Base-by-base conservation (phyloP, 2,113 vertebrate genomes). In the Sphyrna mokarran region DNA sequence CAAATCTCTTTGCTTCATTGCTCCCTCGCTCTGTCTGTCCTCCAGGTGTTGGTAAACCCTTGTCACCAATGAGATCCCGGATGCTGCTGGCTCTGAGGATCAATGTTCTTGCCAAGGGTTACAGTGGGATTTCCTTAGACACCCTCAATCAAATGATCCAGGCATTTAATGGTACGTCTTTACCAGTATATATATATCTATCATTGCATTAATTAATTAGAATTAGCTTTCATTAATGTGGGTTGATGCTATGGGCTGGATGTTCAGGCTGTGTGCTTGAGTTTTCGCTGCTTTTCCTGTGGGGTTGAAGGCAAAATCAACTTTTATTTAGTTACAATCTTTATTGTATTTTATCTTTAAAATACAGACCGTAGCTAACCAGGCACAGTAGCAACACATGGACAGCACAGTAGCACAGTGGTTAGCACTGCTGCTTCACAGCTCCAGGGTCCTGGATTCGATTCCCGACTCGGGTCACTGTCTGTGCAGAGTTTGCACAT, bases 21-120 rank as follows among this genome's bases (percentile, higher is more conserved):
- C 29, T 54, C 69, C 37, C 58, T 26, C 37, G n/a, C 87, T 33
- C 91, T 61, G 95, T 66, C 9, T 97, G 7, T n/a, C 96, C 23
- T 97, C 80, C 96, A 99, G 99, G 99, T 96, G 97, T 99, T 96
- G 99, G 99, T 86, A 99, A 99, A 94, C 99, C 99, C 0, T 96
- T 99, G 87, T 99, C 97, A 87, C 99, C 99, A 37, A 98, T 99
- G 96, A 98, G 99, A 95, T 98, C 98, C 54, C 98, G 99, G 96
- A 99, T 99, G 99, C 97, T 99, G 89, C 97, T 99, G 95, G 99
- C 99, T 0, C 97, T 99, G 96, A 98, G 99, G 97, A 99, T 99
- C 97, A 99, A 99, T 90, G 98, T 99, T 96, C 97, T 99, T 96
- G 99, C 99, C 95, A 99, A 99, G 98, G 99, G 99, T 61, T 96